phyloP scores from a whole-genome alignment of 2,888 invertebrate species.

The Dicycla oo region DNA sequence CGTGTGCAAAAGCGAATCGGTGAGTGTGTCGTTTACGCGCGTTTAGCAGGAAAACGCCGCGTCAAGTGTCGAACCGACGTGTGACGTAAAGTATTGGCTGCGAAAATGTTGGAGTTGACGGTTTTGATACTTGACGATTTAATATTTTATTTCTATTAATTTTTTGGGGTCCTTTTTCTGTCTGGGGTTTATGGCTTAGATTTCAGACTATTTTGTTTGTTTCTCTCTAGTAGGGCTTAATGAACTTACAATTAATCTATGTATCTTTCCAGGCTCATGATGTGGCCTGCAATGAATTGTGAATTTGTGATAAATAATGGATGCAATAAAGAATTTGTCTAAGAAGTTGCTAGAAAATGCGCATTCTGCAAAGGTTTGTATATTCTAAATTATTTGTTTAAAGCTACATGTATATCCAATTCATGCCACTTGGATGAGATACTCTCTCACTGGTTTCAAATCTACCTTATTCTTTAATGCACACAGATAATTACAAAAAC shows the following conservation, averaged over 20 bases:
- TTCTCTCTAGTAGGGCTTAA: not conserved
- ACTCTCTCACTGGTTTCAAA: too few species aligned
- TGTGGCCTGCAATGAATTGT: too few species aligned
- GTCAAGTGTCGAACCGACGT: conserved; percentile 58
- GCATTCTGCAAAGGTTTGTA: not conserved
- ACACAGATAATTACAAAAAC: not conserved
- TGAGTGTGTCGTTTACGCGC: conserved; percentile 35
- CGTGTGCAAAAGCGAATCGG: conserved; percentile 38
- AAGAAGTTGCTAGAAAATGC: too few species aligned
- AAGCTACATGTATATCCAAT: too few species aligned
- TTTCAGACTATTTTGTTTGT: not conserved
- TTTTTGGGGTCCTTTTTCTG: not conserved
- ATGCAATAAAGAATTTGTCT: too few species aligned
- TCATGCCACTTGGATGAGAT: too few species aligned
- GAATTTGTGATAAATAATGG: too few species aligned
- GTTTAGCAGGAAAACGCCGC: conserved; percentile 49
- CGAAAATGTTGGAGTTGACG: not conserved
- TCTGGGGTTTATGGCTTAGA: too few species aligned
- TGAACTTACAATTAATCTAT: not conserved
- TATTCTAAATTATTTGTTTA: not conserved
- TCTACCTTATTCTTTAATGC: not conserved
- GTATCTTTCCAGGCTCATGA: too few species aligned
- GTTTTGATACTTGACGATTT: conserved; percentile 56
- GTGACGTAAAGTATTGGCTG: conserved; percentile 62
- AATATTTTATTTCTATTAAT: not conserved